Evolutionary conservation across 2,888 invertebrate genomes (phyloP), one percentile per base, ranked within the genome.

Genomic region (Yponomeuta evonymella): DNA sequence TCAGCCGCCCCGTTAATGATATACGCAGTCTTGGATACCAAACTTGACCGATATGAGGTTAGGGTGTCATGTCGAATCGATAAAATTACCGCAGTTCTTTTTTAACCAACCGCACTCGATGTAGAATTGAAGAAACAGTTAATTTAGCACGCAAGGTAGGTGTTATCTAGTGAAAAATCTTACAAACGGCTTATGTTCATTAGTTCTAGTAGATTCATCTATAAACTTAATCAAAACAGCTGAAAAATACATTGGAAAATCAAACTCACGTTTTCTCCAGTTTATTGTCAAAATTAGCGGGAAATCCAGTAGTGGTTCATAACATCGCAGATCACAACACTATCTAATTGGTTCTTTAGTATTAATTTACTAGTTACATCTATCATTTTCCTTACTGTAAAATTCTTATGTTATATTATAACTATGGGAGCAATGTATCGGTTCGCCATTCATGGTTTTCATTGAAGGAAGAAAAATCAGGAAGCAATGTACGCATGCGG

Each of bases 1-100:
- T 43, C 8, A 15, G 51, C 51, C 51, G 15, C 51, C 51, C 51
- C 51, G 15, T 8, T 8, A 43, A 15, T 58, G 51, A 58, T 58
- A 58, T 58, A 58, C 51, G 8, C 15, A 15, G 76, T 78, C 85
- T 81, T 85, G 83, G 83, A 81, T 83, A 88, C 85, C 79, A 77
- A 83, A 83, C 79, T 79, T 58, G 51, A 58, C 76, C 77, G 79
- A 81, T 81, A 86, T 84, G 80, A 77, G 81, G 82, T 83, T 76
- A 84, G 83, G 81, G 83, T 85, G 85, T 85, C 84, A 80, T 85
- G 85, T 84, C 84, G 80, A 92, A 93, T 93, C 93, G 87, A 93
- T 93, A 93, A 92, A 91, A 89, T 88, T 92, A 91, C 93, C 93
- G 93, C 93, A 93, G 91, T 92, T 87, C 85, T 86, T 86, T 85